phyloP scores from a whole-genome alignment of 1,140 invertebrate species.

The Apis laboriosa region DNA sequence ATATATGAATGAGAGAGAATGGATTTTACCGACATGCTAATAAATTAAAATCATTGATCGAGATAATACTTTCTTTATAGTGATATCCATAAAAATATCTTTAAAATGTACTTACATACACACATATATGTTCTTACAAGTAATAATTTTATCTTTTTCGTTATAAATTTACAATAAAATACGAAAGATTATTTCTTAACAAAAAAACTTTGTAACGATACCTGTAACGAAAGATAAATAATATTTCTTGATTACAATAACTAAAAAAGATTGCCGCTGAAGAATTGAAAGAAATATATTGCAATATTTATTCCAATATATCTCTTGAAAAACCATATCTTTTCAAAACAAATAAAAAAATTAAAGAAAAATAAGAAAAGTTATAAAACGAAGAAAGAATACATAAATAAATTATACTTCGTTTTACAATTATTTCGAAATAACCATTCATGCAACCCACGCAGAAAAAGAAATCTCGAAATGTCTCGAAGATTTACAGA shows the following conservation, averaged over 20 bases:
- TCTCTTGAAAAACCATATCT: background rate
- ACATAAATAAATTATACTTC: background rate
- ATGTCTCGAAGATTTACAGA: slow-evolving; percentile 11
- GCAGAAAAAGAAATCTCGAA: background rate
- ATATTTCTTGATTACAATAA: background rate
- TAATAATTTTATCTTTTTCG: too few relatives aligned
- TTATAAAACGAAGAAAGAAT: too few relatives aligned
- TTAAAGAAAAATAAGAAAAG: background rate
- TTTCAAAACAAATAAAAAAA: background rate
- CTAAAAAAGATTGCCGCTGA: background rate
- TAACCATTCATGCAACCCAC: background rate
- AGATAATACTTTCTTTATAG: background rate
- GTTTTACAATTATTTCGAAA: background rate
- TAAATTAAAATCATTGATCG: slow-evolving; percentile 10
- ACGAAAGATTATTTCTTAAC: background rate
- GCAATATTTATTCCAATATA: background rate
- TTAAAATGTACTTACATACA: too few relatives aligned
- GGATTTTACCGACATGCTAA: slow-evolving; percentile 1
- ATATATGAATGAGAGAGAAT: slow-evolving; percentile 26
- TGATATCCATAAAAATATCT: background rate
- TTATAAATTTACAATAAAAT: too few relatives aligned
- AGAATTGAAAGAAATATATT: background rate
- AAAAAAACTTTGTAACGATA: too few relatives aligned
- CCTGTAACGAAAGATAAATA: background rate
- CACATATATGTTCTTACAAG: too few relatives aligned